Evolutionary conservation across 2,797 vertebrate species (phyloP).

Genomic region (Epinephelus awoara): DNA sequence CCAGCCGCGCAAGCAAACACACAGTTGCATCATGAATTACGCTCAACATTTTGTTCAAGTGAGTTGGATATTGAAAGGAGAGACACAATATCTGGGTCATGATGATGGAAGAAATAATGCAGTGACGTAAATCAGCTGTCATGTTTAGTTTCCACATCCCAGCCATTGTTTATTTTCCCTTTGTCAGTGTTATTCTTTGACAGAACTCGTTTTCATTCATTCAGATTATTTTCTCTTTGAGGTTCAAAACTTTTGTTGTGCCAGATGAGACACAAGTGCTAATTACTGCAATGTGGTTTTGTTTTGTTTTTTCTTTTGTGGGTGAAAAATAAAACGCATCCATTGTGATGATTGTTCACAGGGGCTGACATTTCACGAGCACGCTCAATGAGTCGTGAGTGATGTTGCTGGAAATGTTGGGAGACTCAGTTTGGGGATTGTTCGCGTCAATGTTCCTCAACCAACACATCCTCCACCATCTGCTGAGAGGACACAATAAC

Average conservation of each 20-base stretch:
- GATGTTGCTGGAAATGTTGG: not conserved
- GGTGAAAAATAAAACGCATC: not conserved
- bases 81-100: not conserved
- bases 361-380: not conserved
- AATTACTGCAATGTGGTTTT: not conserved
- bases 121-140: not conserved
- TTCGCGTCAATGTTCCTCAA: not conserved
- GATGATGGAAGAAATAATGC: not conserved
- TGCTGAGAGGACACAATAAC: not conserved
- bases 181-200: too few species aligned
- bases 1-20: not conserved
- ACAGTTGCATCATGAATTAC: constrained; percentile 8
- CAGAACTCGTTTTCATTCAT: too few species aligned
- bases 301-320: not conserved
- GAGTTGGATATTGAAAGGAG: not conserved
- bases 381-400: not conserved
- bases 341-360: not conserved
- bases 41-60: not conserved
- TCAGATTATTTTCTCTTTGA: not conserved
- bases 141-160: not conserved
- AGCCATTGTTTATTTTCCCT: not conserved
- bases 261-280: not conserved
- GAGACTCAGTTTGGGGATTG: not conserved
- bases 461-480: not conserved
- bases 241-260: not conserved